Evolutionary conservation across 30 jellyfish, hydroid and myxozoan genomes (phyloP).

Genomic region (Hydractinia echinata): DNA sequence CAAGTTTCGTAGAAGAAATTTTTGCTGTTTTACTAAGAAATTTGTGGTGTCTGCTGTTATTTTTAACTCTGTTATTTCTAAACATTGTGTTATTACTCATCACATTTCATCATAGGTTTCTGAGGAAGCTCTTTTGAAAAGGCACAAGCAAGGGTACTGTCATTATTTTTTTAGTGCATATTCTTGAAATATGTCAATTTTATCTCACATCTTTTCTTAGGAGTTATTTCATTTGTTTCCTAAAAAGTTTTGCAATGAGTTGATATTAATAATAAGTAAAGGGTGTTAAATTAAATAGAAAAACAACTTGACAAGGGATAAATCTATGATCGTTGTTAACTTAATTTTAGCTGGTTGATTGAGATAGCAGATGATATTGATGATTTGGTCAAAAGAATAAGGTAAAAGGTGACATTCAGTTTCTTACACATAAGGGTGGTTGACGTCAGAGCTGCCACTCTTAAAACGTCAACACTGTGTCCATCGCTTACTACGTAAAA

Average conservation of each 20-base stretch:
- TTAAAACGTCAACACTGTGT: too few relatives aligned
- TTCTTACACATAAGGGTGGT: too few relatives aligned
- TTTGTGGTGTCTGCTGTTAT: too few relatives aligned
- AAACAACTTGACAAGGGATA: not conserved
- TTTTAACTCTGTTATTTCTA: not conserved
- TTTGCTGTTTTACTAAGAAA: too few relatives aligned
- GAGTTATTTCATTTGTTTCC: too few relatives aligned
- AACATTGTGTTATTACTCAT: not conserved
- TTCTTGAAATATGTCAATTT: not conserved
- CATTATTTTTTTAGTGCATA: not conserved
- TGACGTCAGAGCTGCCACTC: too few relatives aligned
- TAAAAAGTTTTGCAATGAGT: too few relatives aligned
- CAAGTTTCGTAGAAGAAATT: too few relatives aligned
- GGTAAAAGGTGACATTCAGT: conserved; percentile 25
- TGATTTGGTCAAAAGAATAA: conserved; percentile 53
- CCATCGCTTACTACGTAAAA: too few relatives aligned
- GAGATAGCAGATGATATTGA: conserved; percentile 74
- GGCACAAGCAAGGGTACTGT: conserved; percentile 82
- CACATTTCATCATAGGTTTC: conserved; percentile 45
- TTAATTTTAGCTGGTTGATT: conserved; percentile 68
- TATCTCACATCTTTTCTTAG: too few relatives aligned
- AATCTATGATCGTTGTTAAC: not conserved
- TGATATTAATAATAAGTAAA: too few relatives aligned
- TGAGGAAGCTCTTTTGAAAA: conserved; percentile 72
- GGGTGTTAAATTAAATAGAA: too few relatives aligned